A percentile compares a stretch with the other conserved stretches of the same genome.
Conservation (phyloP, 2,113 vertebrate genomes). For the Apodemus sylvaticus region DNA sequence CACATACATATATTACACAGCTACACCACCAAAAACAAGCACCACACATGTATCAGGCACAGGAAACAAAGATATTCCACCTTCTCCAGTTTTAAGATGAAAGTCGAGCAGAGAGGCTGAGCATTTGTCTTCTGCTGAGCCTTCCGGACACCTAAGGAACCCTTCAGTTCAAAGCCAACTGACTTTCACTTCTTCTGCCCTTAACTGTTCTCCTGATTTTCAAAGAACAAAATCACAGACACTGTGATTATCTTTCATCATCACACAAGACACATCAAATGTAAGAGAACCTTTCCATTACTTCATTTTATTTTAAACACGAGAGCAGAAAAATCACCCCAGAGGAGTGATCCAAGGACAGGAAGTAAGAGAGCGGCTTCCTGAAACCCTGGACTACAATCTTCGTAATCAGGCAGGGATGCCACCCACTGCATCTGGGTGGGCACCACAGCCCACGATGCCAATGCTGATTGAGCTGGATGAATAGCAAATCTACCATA, state of each 20-base stretch:
- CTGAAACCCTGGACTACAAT: slow-evolving; percentile 57
- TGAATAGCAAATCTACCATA: slow-evolving; percentile 80
- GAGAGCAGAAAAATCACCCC: slow-evolving; percentile 75
- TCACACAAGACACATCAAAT: slow-evolving; percentile 67
- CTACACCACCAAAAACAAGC: not conserved
- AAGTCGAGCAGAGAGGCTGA: slow-evolving; percentile 39
- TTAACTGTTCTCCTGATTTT: not conserved
- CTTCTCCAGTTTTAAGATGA: slow-evolving; percentile 1
- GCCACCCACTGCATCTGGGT: slow-evolving; percentile 72
- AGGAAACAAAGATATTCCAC: not conserved
- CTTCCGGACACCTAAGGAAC: not conserved
- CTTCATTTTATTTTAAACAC: slow-evolving; percentile 64
- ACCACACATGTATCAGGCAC: not conserved
- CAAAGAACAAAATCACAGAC: slow-evolving; percentile 56
- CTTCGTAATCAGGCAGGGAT: slow-evolving; percentile 69
- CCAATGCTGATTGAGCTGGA: slow-evolving; percentile 79
- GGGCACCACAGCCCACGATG: slow-evolving; percentile 71
- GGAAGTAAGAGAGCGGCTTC: slow-evolving; percentile 25
- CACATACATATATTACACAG: too few species aligned
- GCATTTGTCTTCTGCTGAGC: not conserved
- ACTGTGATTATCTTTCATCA: slow-evolving; percentile 62
- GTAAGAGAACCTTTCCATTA: slow-evolving; percentile 69
- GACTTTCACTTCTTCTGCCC: not conserved
- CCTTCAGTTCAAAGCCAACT: not conserved
- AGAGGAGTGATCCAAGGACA: slow-evolving; percentile 74